Conservation (phyloP, 2,113 vertebrate genomes). For the Hepsetus odoe region DNA sequence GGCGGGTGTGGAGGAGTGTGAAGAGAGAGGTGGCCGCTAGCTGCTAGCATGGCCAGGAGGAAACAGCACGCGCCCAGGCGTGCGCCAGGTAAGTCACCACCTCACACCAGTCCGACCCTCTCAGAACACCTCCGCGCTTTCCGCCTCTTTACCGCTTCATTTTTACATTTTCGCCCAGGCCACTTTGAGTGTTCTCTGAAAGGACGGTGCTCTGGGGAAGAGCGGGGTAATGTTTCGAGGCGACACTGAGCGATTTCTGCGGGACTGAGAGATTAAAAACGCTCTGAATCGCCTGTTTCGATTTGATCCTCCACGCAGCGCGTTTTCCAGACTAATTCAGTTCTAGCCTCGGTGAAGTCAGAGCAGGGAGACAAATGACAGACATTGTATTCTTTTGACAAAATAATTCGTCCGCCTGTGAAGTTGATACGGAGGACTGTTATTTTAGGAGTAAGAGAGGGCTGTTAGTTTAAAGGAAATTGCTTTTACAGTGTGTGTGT, state of each 20-base stretch:
- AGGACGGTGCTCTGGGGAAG: too few species aligned
- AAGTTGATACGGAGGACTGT: not conserved
- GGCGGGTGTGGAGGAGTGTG: constrained; percentile 9
- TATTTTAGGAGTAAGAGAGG: not conserved
- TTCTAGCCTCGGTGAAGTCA: not conserved
- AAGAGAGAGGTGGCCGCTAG: constrained; percentile 3
- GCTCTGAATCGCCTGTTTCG: not conserved
- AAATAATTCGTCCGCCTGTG: not conserved
- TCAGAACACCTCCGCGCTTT: too few species aligned
- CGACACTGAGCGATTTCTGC: not conserved
- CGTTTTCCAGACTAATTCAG: not conserved
- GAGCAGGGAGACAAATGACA: not conserved
- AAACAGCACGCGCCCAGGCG: constrained; percentile 98
- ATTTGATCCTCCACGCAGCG: not conserved
- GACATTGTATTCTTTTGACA: constrained; percentile 20
- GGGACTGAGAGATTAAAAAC: not conserved
- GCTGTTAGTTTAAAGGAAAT: constrained; percentile 3
- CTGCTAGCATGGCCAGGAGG: constrained; percentile 88
- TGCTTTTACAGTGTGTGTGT: not conserved
- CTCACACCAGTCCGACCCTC: too few species aligned
- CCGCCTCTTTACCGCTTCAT: not conserved
- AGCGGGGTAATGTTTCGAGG: too few species aligned
- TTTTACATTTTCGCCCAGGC: not conserved
- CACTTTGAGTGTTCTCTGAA: not conserved
- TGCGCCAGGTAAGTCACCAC: constrained; percentile 85